Percentiles rank a stretch among this genome's conserved stretches.
These are phyloP conservation scores for Diplodus sargus DNA, from an alignment of 2,797 vertebrate genomes.

Conservation along the genomic window DNA sequence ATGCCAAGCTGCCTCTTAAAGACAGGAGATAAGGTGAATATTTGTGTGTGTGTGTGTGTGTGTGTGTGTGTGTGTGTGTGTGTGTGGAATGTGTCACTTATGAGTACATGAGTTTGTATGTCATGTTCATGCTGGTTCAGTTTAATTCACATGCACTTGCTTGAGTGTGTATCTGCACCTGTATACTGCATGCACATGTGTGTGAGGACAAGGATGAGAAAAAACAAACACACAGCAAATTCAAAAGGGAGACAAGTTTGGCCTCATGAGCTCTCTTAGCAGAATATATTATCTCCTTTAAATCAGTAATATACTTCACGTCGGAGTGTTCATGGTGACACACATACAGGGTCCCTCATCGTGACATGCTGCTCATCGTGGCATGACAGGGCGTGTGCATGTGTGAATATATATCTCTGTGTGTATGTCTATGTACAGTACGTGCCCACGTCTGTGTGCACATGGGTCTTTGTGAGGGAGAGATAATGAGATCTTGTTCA, in stretches of 20 bases:
- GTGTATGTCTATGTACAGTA: conserved; percentile 45
- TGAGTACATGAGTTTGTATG: background rate
- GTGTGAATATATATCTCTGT: conserved; percentile 55
- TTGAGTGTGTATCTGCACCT: background rate
- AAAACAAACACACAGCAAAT: too few relatives aligned
- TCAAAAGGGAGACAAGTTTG: conserved; percentile 3
- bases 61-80: background rate
- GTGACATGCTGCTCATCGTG: conserved; percentile 66
- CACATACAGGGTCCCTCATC: conserved; percentile 66
- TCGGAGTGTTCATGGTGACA: conserved; percentile 62
- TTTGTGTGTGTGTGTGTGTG: background rate
- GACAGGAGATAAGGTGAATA: conserved; percentile 17
- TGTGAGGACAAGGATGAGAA: background rate
- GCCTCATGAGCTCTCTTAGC: conserved; percentile 14
- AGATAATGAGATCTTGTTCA: conserved; percentile 83
- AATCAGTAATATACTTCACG: conserved; percentile 46
- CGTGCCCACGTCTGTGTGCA: conserved; percentile 45
- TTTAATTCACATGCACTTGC: background rate
- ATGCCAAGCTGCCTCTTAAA: conserved; percentile 25
- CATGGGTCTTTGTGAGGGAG: conserved; percentile 65
- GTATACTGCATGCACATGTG: background rate
- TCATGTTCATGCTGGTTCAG: background rate
- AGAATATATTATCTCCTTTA: conserved; percentile 46
- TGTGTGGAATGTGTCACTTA: background rate
- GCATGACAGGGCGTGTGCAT: conserved; percentile 60